Base-by-base conservation (phyloP, 2,888 invertebrate genomes). In the Agrochola lota region DNA sequence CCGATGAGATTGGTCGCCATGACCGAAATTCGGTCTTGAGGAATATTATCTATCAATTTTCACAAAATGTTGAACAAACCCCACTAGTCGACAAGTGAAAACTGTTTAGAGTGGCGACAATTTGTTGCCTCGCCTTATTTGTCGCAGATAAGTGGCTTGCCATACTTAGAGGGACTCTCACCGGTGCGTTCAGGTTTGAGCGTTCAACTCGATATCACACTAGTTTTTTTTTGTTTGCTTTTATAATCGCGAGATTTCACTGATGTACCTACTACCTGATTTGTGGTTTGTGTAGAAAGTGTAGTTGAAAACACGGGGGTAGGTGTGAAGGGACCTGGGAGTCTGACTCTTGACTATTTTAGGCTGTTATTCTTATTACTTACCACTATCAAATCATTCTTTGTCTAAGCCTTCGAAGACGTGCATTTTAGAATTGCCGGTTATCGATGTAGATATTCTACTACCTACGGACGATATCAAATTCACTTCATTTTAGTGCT, bases 51-150 rank as follows among this genome's bases (percentile, higher is more conserved):
- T 46, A 59, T 20, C 20, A 43, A 20, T 62, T 30, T 76, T 59
- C 57, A 81, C 43, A 63, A 63, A 68, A 67, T 71, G 20, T 70
- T 72, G 66, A 60, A 78, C 69, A 68, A 67, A 60, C 20, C 55
- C 62, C n/a, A 23, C 40, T 59, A 49, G 57, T 30, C 35, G 9
- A 30, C 68, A 43, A 91, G 90, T 89, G 92, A 91, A 91, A 92
- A 90, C 72, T 60, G 74, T 77, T 85, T 80, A n/a, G 83, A 86
- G 75, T 73, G 78, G 74, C 77, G 85, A 89, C 86, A 88, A 91
- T 91, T 90, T 90, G 89, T 85, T 86, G 81, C 67, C 70, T 83
- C 67, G 55, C 92, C 91, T 83, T 92, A 87, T 90, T 89, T n/a
- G 89, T 74, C 71, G 57, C 68, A 77, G 84, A 81, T 88, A 89